Percentiles rank a stretch among this genome's conserved stretches.
Evolutionary conservation across 1,140 invertebrate species (phyloP).

Genomic region (Drosophila punjabiensis): DNA sequence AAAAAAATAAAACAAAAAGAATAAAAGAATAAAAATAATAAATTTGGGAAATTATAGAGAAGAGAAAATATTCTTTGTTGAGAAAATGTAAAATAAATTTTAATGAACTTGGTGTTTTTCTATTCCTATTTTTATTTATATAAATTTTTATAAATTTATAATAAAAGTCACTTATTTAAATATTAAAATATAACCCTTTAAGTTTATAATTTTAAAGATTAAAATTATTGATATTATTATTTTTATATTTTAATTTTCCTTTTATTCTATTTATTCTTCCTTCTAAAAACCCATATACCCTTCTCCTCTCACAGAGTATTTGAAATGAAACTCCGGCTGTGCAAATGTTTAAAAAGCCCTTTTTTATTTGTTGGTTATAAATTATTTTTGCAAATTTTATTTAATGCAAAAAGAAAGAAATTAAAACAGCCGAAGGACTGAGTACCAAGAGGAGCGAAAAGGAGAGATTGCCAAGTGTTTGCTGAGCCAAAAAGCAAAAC

Average conservation of each 20-base stretch:
- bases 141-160: no score
- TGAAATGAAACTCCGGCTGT: constrained; percentile 13
- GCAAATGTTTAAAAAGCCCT: constrained; percentile 64
- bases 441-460: neutral
- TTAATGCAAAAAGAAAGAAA: constrained; percentile 71
- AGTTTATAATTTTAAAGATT: neutral
- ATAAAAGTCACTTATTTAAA: neutral
- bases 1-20: constrained; percentile 5
- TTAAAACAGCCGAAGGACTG: constrained; percentile 46
- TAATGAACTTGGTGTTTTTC: neutral
- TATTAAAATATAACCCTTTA: neutral
- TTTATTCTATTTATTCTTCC: no score
- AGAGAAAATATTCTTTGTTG: neutral
- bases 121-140: neutral
- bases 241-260: neutral
- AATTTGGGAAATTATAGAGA: neutral
- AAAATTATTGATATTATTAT: neutral
- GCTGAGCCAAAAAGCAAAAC: constrained; percentile 62
- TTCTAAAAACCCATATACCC: neutral
- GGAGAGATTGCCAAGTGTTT: constrained; percentile 51
- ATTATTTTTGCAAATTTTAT: constrained; percentile 83
- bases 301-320: neutral
- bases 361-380: constrained; percentile 60
- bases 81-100: neutral
- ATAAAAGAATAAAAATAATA: neutral